These are phyloP conservation scores for Rana temporaria DNA, from an alignment of 2,113 vertebrate genomes.

Conservation along the genomic window DNA sequence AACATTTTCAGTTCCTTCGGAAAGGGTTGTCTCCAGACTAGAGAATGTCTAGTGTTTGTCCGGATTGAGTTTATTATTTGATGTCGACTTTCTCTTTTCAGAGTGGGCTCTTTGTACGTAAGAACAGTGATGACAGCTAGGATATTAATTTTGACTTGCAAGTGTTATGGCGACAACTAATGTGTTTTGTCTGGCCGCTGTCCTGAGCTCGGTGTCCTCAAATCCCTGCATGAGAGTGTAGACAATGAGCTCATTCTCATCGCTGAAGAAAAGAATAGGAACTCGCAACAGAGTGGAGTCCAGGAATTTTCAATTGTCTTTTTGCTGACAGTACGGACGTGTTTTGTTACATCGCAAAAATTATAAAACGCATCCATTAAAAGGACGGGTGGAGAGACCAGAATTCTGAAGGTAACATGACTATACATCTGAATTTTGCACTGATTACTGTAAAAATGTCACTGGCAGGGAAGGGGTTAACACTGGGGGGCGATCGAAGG, in stretches of 20 bases:
- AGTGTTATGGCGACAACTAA: constrained; percentile 47
- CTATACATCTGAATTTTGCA: no score
- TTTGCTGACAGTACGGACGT: not conserved
- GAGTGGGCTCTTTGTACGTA: not conserved
- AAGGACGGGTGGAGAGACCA: no score
- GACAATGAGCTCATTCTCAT: constrained; percentile 37
- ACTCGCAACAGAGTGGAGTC: not conserved
- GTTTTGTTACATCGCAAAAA: no score
- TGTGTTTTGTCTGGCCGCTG: constrained; percentile 50
- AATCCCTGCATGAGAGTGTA: constrained; percentile 27
- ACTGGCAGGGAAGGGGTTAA: no score
- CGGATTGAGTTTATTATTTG: not conserved
- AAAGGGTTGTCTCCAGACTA: not conserved
- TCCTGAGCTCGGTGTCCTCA: constrained; percentile 17
- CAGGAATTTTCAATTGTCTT: constrained; percentile 4
- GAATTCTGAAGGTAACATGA: no score
- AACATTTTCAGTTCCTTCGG: not conserved
- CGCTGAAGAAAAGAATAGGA: constrained; percentile 26
- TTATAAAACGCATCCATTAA: no score
- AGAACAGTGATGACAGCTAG: constrained; percentile 13
- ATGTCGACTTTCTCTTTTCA: constrained; percentile 18
- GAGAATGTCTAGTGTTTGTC: not conserved
- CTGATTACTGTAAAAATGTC: no score
- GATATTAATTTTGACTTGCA: constrained; percentile 38
- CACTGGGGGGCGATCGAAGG: no score